Base-by-base conservation (phyloP, 2,113 vertebrate species). In the Chionis minor region DNA sequence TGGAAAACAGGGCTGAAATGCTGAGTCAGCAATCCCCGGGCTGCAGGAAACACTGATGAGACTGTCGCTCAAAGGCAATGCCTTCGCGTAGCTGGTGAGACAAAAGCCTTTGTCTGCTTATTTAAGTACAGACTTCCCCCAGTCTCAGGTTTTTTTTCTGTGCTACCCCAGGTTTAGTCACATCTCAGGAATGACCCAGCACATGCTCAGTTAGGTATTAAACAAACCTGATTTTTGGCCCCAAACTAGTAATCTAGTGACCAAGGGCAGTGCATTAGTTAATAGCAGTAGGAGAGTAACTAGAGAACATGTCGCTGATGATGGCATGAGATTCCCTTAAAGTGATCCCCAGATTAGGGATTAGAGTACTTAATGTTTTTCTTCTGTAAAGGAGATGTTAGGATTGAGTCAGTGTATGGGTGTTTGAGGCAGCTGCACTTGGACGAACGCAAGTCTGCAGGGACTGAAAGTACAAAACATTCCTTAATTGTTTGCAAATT, bases 401-500 rank as follows among this genome's bases (percentile, higher is more conserved):
- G 73, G 71, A 61, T 63, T 47, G 86, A 96, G 69, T 94, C 94
- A n/a, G 28, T 40, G 59, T 42, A 12, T 30, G 93, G 61, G 67
- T 66, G 83, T 88, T 78, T 8, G 83, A 88, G 70, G 84, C 93
- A 84, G 77, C 91, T 81, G 86, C 5, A 0, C 75, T 92, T 58
- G 91, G 80, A 69, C 0, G 0, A 77, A 33, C 3, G 0, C 65
- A 74, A 66, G 38, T 49, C 88, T 81, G 78, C 38, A 21, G 80
- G 75, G 82, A 47, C 75, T 96, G 67, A 17, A 83, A 95, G 89
- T 77, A 88, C 78, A 91, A 92, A 94, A 74, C 94, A 47, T 75
- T 92, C 95, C 90, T 80, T 97, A 91, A 96, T 96, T 95, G 96
- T 95, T 91, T 93, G 93, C 91, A 94, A 91, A 90, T 95, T 93